Conservation (phyloP, 2,113 vertebrate species). For the Zosterops japonicus region DNA sequence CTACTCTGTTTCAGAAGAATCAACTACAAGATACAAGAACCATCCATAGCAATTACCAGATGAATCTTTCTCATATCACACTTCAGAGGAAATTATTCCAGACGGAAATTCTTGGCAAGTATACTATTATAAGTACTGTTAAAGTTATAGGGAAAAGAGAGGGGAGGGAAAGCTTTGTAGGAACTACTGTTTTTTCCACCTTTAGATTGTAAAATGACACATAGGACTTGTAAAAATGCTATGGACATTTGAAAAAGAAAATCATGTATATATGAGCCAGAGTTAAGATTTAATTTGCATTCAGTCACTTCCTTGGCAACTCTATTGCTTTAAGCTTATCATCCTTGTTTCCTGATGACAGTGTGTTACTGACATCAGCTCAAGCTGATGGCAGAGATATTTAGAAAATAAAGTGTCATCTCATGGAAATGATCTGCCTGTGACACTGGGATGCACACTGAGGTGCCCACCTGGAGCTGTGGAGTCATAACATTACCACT, state of each 20-base stretch:
- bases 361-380: constrained; percentile 39
- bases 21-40: background rate
- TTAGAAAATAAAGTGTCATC: constrained; percentile 20
- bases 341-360: constrained; percentile 23
- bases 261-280: background rate
- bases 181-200: background rate
- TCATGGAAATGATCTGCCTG: background rate
- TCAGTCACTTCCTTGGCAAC: constrained; percentile 15
- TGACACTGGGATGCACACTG: background rate
- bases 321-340: background rate
- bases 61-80: background rate
- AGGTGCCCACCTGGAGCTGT: background rate
- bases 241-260: background rate
- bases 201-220: background rate
- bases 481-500: background rate
- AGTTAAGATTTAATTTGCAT: background rate
- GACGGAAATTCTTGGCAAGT: background rate
- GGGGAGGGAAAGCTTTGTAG: background rate
- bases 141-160: background rate
- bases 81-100: background rate
- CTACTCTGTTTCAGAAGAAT: background rate
- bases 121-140: background rate
- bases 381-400: background rate
- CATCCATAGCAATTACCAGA: background rate
- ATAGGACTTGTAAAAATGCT: background rate